Percentiles rank a stretch among this genome's conserved stretches.
Conservation (phyloP, 2,888 invertebrate genomes). For the Volucella inflata region DNA sequence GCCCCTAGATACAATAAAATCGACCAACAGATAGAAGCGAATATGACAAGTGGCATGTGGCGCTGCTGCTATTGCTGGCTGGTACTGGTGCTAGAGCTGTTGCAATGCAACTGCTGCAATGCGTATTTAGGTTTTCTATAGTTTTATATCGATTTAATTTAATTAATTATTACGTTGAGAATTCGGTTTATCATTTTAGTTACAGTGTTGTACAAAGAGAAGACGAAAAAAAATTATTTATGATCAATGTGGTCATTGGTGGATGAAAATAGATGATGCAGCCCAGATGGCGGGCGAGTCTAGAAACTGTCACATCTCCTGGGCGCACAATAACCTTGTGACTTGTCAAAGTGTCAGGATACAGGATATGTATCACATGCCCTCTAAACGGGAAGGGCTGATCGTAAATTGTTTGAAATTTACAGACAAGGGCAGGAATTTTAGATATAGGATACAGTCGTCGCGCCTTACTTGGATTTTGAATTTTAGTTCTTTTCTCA, state of each 20-base stretch:
- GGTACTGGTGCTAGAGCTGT: not conserved
- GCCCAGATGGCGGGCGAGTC: no score
- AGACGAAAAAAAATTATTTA: not conserved
- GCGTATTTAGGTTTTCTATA: constrained; percentile 47
- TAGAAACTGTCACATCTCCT: no score
- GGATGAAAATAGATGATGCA: constrained; percentile 20
- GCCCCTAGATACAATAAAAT: constrained; percentile 16
- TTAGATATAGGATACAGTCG: no score
- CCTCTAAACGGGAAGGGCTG: no score
- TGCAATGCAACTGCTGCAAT: constrained; percentile 31
- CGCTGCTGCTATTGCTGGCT: not conserved
- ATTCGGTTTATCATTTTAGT: constrained; percentile 54
- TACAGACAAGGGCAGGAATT: no score
- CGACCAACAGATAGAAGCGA: no score
- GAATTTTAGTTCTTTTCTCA: no score
- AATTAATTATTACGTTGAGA: constrained; percentile 64
- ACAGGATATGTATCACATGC: no score
- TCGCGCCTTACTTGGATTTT: no score
- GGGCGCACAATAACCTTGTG: no score
- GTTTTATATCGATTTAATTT: constrained; percentile 60
- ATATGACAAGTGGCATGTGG: constrained; percentile 54
- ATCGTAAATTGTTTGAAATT: no score
- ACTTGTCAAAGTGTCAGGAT: no score
- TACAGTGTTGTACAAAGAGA: constrained; percentile 26
- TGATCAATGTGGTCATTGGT: constrained; percentile 9